Evolutionary conservation across 2,888 invertebrate species (phyloP).

Genomic region (Flexamia atlantica): DNA sequence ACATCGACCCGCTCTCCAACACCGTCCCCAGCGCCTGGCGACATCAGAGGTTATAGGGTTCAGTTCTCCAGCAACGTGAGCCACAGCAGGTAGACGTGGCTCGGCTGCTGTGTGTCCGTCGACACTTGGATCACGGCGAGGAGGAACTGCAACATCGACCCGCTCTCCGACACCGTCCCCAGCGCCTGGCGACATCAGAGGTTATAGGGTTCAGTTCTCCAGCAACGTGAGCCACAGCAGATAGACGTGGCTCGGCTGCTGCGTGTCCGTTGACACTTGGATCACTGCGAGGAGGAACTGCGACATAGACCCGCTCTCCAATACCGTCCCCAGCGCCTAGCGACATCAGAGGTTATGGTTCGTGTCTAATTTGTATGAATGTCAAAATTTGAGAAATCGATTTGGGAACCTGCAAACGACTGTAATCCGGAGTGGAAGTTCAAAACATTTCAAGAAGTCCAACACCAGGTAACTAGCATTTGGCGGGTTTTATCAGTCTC

Average conservation of each 20-base stretch:
- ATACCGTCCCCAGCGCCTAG: slow-evolving; percentile 75
- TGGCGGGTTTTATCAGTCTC: no score
- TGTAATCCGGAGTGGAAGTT: no score
- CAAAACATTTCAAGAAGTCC: no score
- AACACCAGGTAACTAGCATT: no score
- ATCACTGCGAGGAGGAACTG: slow-evolving; percentile 81
- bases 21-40: slow-evolving; percentile 75
- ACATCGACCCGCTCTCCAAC: slow-evolving; percentile 75
- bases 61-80: slow-evolving; percentile 89
- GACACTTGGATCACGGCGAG: slow-evolving; percentile 83
- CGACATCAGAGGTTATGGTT: no score
- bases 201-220: slow-evolving; percentile 79
- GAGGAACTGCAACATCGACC: slow-evolving; percentile 77
- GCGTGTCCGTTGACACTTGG: slow-evolving; percentile 86
- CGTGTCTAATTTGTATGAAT: no score
- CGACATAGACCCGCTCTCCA: slow-evolving; percentile 76
- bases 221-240: slow-evolving; percentile 92
- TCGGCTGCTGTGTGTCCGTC: slow-evolving; percentile 87
- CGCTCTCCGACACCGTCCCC: slow-evolving; percentile 75
- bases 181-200: slow-evolving; percentile 73
- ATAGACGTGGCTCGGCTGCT: slow-evolving; percentile 91
- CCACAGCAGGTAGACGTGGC: slow-evolving; percentile 95
- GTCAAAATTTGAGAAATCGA: no score
- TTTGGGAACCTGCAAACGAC: no score
- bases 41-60: slow-evolving; percentile 77